Percentiles rank a stretch among this genome's conserved stretches.
Conservation (phyloP, 2,113 vertebrate species). For the Mormyrus lacerda region DNA sequence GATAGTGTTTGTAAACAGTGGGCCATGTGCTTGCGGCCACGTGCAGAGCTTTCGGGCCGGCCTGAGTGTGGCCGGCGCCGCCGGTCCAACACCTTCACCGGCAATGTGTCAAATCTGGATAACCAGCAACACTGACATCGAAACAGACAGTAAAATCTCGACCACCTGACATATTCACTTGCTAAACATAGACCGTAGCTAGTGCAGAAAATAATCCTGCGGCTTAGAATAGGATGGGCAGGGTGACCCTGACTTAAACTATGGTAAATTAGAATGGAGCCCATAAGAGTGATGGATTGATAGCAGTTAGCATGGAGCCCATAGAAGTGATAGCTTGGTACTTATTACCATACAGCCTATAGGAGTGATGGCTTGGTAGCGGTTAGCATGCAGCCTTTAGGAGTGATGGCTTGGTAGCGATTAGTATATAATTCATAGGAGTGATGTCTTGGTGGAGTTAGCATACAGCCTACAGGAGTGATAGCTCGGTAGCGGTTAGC, state of each 20-base stretch:
- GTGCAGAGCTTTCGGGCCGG: constrained; percentile 40
- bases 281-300: background rate
- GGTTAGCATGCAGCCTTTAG: background rate
- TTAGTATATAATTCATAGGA: background rate
- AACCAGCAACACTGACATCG: background rate
- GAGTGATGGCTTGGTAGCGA: background rate
- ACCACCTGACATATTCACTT: background rate
- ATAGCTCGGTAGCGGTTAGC: background rate
- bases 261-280: background rate
- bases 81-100: background rate
- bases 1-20: constrained; percentile 76
- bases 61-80: constrained; percentile 20
- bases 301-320: background rate
- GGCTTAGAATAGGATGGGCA: background rate
- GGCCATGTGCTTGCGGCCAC: constrained; percentile 61
- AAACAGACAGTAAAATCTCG: background rate
- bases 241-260: background rate
- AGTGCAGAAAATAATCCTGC: background rate
- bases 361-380: background rate
- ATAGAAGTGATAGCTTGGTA: background rate
- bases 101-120: background rate
- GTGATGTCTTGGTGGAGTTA: background rate
- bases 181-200: background rate
- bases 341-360: too few relatives aligned
- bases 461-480: background rate